phyloP scores from a whole-genome alignment of 2,113 vertebrate species.

The Pholis gunnellus region DNA sequence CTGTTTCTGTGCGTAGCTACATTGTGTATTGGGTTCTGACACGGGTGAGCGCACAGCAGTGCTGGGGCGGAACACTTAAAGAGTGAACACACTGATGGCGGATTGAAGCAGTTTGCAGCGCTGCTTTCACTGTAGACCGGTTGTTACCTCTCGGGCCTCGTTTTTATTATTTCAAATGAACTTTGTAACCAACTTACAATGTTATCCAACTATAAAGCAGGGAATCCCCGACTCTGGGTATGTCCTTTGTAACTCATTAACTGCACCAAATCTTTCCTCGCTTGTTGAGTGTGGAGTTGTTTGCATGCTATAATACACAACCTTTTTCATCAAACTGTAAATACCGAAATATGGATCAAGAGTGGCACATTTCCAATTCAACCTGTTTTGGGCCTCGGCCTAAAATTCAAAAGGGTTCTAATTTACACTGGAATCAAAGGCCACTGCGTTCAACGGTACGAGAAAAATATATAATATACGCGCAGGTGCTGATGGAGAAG shows the following conservation, averaged over 20 bases:
- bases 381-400: conserved; percentile 6
- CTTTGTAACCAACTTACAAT: neutral
- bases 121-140: neutral
- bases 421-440: conserved; percentile 17
- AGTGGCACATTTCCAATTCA: neutral
- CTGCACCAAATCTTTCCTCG: neutral
- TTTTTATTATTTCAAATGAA: neutral
- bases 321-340: neutral
- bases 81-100: neutral
- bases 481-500: conserved; percentile 41
- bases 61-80: neutral
- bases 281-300: neutral
- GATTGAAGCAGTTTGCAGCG: neutral
- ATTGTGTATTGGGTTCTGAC: neutral
- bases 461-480: neutral
- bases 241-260: neutral
- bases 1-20: neutral
- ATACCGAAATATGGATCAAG: neutral
- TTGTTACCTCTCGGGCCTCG: too few species aligned
- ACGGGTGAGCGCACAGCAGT: neutral
- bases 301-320: neutral
- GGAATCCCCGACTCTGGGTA: too few species aligned
- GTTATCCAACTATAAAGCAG: too few species aligned
- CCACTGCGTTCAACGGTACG: neutral
- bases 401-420: neutral